Evolutionary conservation across 2,113 vertebrate genomes (phyloP), one percentile per base, ranked within the genome.

Genomic region (Tautogolabrus adspersus): DNA sequence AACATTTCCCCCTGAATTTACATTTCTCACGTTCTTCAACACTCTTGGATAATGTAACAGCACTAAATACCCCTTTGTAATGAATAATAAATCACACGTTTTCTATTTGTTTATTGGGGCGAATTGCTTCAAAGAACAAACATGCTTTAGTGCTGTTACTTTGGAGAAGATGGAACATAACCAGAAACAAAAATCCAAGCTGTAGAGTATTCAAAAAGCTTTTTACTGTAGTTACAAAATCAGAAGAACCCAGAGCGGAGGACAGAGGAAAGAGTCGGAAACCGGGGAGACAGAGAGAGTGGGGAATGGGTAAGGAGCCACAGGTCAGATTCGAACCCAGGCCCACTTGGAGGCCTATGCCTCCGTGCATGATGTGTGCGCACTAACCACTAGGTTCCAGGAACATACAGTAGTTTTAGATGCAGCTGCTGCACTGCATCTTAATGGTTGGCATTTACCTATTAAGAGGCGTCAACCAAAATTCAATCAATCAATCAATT

Each of bases 101-200:
- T 47, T 60, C 13, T 42, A 8, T 42, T 6, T 26, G 12, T 55
- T 55, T 6, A 52, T 22, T 42, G 26, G n/a, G 64, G 18, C 37
- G 8, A 38, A 62, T 42, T n/a, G 21, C n/a, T 61, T 23, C 3
- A 9, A 61, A 72, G 9, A 3, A 15, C 34, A 42, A 54, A 21
- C 19, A 19, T 44, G 19, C 67, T 23, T 47, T 18, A 3, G 44
- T 23, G 44, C 34, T 37, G 44, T 49, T 60, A 42, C 44, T 34
- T 12, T 38, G 30, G 44, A 51, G 66, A 69, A 19, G 34, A 26
- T 55, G 12, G 22, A 69, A 8, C 10, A 21, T 55, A 58, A 46
- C 54, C 38, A 58, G 16, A 34, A 34, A 16, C 66, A 68, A 21
- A 56, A 19, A 56, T 44, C 37, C 66, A 56, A 21, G 38, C 52